Base-by-base conservation (phyloP, 2,113 vertebrate genomes). In the Psilopogon haemacephalus region DNA sequence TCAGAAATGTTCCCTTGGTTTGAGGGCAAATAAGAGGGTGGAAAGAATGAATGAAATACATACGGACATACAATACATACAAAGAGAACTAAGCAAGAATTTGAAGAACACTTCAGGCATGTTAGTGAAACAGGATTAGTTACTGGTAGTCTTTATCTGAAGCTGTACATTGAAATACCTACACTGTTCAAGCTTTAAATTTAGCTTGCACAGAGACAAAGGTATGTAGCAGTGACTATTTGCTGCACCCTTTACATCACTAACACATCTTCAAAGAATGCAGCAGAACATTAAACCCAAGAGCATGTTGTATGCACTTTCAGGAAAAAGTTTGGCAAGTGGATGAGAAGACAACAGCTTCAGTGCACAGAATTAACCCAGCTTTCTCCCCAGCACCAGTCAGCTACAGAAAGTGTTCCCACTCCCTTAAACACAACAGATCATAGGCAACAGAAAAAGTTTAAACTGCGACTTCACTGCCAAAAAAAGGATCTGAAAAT, bases 401-500 rank as follows among this genome's bases (percentile, higher is more conserved):
- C 70, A 88, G 50, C 35, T 54, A 42, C 0, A 14, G 35, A 32
- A 85, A n/a, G 75, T 15, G 18, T 35, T 67, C 44, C 54, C 20
- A 18, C 21, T 73, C 28, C 18, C 33, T 30, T 38, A 59, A 33
- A 63, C 6, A 1, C 23, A 63, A n/a, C 11, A 35, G 15, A 42
- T 63, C 54, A 35, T 0, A 40, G 9, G 27, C n/a, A 78, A 77
- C 30, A 46, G 4, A 64, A 44, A 44, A 73, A 24, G 33, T 85
- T 81, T 68, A 37, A 63, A 79, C 3, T 63, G 18, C 26, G 72
- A 60, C 17, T 52, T 88, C 54, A 40, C 1, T 46, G 71, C 37
- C 60, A 35, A 68, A 82, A 40, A 50, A 0, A 0, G 8, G 44
- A 71, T 42, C 5, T 6, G 38, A 70, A 64, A 50, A 13, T 12